Evolutionary conservation across 1,140 invertebrate genomes (phyloP).

Genomic region (Brachystomella parvula): DNA sequence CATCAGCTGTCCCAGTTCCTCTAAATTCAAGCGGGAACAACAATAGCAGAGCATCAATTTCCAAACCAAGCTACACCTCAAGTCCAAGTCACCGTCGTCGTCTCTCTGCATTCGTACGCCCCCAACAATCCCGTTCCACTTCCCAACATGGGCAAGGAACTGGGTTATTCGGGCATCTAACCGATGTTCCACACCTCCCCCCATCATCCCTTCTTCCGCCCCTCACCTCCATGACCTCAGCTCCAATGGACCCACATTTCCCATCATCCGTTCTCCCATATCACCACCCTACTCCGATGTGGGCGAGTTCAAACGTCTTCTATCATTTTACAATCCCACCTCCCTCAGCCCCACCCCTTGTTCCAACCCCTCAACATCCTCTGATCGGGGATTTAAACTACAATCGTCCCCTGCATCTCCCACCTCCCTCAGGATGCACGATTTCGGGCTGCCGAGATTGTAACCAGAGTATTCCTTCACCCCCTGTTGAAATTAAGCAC

Average conservation of each 20-base stretch:
- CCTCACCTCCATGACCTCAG: background rate
- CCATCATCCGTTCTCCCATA: slow-evolving; percentile 30
- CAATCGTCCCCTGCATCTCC: slow-evolving; percentile 24
- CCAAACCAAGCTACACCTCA: background rate
- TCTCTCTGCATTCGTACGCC: slow-evolving; percentile 35
- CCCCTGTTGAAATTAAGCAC: slow-evolving; percentile 3
- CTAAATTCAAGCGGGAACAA: background rate
- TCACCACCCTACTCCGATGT: slow-evolving; percentile 34
- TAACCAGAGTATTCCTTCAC: background rate
- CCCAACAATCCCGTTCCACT: slow-evolving; percentile 28
- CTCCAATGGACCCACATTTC: slow-evolving; percentile 20
- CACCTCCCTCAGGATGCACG: slow-evolving; percentile 29
- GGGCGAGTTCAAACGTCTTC: slow-evolving; percentile 36
- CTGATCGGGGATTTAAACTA: background rate
- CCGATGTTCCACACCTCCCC: slow-evolving; percentile 7
- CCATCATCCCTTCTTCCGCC: background rate
- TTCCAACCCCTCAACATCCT: slow-evolving; percentile 10
- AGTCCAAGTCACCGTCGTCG: slow-evolving; percentile 10
- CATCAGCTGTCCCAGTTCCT: background rate
- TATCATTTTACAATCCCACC: slow-evolving; percentile 37
- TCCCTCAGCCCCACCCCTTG: slow-evolving; percentile 4
- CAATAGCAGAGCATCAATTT: background rate
- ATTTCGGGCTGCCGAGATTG: slow-evolving; percentile 35
- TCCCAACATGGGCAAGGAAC: background rate
- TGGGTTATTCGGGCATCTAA: background rate